Evolutionary conservation across 2,888 invertebrate species (phyloP).

Genomic region (Pandemis corylana): DNA sequence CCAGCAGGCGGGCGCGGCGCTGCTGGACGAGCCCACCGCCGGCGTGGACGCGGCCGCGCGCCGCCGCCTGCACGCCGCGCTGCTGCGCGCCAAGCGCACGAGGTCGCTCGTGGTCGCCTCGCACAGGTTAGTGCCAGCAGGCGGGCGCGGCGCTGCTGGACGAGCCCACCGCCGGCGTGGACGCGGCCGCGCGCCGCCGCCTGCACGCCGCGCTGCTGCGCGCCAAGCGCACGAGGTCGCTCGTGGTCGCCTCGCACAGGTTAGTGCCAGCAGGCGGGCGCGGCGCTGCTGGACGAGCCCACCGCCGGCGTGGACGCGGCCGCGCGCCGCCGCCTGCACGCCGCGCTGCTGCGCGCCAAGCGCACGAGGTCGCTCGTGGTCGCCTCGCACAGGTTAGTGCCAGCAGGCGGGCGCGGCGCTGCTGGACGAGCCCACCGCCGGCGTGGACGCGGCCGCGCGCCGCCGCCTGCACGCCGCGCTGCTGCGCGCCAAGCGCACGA

Average conservation of each 20-base stretch:
- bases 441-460: slow-evolving; percentile 88
- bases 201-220: slow-evolving; percentile 86
- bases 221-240: slow-evolving; percentile 80
- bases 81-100: slow-evolving; percentile 77
- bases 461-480: slow-evolving; percentile 87
- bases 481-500: slow-evolving; percentile 75
- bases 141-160: slow-evolving; percentile 84
- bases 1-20: slow-evolving; percentile 77
- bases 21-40: slow-evolving; percentile 88
- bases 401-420: slow-evolving; percentile 81
- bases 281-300: slow-evolving; percentile 88
- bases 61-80: slow-evolving; percentile 86
- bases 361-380: slow-evolving; percentile 85
- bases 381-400: slow-evolving; percentile 87
- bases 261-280: slow-evolving; percentile 61
- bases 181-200: slow-evolving; percentile 87
- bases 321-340: slow-evolving; percentile 87
- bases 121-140: slow-evolving; percentile 86
- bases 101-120: slow-evolving; percentile 87
- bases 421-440: slow-evolving; percentile 88
- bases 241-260: slow-evolving; percentile 89
- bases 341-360: slow-evolving; percentile 82
- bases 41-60: slow-evolving; percentile 89
- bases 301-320: slow-evolving; percentile 89
- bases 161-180: slow-evolving; percentile 89